Percentiles rank a stretch among this genome's conserved stretches.
Conservation (phyloP, 2,888 invertebrate species). For the Dysmachus trigonus region DNA sequence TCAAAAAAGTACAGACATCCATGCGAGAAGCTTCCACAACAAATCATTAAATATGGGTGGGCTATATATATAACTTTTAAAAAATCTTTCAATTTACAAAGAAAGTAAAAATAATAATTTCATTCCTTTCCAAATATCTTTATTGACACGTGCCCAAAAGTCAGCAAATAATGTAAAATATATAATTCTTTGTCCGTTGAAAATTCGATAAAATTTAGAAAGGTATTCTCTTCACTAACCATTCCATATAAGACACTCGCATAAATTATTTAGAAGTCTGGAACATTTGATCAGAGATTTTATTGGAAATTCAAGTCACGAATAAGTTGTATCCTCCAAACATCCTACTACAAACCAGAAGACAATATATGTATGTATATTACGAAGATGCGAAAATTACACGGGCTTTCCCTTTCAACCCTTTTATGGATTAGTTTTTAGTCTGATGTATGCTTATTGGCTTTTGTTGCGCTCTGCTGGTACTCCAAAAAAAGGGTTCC, state of each 20-base stretch:
- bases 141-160: too few relatives aligned
- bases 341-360: background rate
- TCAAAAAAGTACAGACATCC: too few relatives aligned
- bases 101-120: too few relatives aligned
- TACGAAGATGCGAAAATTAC: constrained; percentile 3
- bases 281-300: background rate
- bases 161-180: background rate
- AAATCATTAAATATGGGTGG: too few relatives aligned
- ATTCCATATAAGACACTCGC: background rate
- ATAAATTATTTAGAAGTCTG: background rate
- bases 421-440: constrained; percentile 41
- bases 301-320: background rate
- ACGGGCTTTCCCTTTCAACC: background rate
- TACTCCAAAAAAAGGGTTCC: background rate
- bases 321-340: background rate
- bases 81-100: too few relatives aligned
- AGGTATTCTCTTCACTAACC: background rate
- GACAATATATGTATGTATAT: constrained; percentile 14
- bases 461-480: background rate
- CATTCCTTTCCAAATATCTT: too few relatives aligned
- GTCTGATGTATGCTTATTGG: constrained; percentile 45
- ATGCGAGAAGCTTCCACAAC: too few relatives aligned
- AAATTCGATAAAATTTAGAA: background rate
- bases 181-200: background rate
- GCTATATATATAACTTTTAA: too few relatives aligned